Evolutionary conservation across 2,797 vertebrate species (phyloP).

Genomic region (Phataginus tricuspis): DNA sequence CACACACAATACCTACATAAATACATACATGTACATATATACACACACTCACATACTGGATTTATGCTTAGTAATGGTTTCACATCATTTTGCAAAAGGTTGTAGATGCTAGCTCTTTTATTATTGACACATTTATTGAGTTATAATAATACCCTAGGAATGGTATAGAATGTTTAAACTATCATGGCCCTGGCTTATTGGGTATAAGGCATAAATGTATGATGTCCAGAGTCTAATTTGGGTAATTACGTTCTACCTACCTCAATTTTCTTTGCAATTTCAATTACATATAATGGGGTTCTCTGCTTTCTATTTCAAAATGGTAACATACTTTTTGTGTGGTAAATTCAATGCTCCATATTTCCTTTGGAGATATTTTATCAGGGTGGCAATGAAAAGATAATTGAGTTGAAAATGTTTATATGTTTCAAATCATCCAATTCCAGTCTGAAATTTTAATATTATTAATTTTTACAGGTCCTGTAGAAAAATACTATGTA

Average conservation of each 20-base stretch:
- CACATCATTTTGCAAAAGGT: conserved; percentile 22
- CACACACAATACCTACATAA: accelerated
- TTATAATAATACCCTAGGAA: conserved; percentile 20
- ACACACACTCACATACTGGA: neutral
- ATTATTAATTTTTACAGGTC: neutral
- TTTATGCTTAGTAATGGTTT: conserved; percentile 6
- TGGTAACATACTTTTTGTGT: neutral
- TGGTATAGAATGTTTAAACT: conserved; percentile 48
- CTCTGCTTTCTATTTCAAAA: conserved; percentile 44
- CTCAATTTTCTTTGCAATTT: conserved; percentile 68
- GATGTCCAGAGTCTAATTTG: conserved; percentile 74
- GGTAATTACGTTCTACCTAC: conserved; percentile 57
- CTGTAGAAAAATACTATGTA: neutral
- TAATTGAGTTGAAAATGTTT: neutral
- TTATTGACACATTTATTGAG: conserved; percentile 61
- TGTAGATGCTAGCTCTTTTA: conserved; percentile 12
- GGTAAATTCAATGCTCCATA: neutral
- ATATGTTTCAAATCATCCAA: neutral
- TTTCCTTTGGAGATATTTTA: conserved; percentile 29
- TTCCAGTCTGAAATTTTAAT: neutral
- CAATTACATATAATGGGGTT: conserved; percentile 41
- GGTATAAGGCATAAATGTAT: conserved; percentile 56
- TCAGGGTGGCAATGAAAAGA: conserved; percentile 6
- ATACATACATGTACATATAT: neutral
- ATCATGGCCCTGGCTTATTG: conserved; percentile 53